These are phyloP conservation scores for Clarias macrocephalus DNA, from an alignment of 2,113 vertebrate genomes.

Conservation along the genomic window DNA sequence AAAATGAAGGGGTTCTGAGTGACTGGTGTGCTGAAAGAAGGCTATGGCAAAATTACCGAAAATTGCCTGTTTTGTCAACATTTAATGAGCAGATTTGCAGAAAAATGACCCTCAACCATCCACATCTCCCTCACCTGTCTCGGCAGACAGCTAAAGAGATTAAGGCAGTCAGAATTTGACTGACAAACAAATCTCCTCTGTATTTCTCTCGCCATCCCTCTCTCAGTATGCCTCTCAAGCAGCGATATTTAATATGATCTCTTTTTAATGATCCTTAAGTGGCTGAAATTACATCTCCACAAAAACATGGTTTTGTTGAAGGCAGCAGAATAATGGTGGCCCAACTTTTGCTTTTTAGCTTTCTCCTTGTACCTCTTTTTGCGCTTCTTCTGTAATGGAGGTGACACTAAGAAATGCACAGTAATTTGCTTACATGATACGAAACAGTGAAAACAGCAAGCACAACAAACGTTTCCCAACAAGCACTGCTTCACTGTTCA, in stretches of 20 bases:
- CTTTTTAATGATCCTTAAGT: conserved; percentile 89
- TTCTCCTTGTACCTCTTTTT: neutral
- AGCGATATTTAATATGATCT: conserved; percentile 93
- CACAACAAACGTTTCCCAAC: neutral
- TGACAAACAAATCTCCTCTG: conserved; percentile 88
- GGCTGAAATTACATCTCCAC: conserved; percentile 79
- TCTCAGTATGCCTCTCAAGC: conserved; percentile 67
- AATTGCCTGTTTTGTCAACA: conserved; percentile 96
- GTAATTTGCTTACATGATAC: neutral
- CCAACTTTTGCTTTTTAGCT: conserved; percentile 29
- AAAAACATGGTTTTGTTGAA: conserved; percentile 48
- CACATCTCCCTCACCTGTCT: conserved; percentile 45
- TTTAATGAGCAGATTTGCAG: conserved; percentile 88
- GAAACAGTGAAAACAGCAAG: neutral
- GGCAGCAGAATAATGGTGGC: neutral
- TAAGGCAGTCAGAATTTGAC: conserved; percentile 80
- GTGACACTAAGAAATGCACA: conserved; percentile 28
- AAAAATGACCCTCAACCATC: conserved; percentile 68
- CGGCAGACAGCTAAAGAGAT: conserved; percentile 75
- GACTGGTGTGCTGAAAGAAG: conserved; percentile 82
- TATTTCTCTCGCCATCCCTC: conserved; percentile 77
- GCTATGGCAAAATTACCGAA: conserved; percentile 84
- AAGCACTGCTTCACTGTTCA: conserved; percentile 1
- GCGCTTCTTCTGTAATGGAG: neutral
- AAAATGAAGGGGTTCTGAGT: conserved; percentile 82